These are phyloP conservation scores for Phenganax marumi DNA, from an alignment of 92 coral and sea anemone genomes.

Conservation along the genomic window DNA sequence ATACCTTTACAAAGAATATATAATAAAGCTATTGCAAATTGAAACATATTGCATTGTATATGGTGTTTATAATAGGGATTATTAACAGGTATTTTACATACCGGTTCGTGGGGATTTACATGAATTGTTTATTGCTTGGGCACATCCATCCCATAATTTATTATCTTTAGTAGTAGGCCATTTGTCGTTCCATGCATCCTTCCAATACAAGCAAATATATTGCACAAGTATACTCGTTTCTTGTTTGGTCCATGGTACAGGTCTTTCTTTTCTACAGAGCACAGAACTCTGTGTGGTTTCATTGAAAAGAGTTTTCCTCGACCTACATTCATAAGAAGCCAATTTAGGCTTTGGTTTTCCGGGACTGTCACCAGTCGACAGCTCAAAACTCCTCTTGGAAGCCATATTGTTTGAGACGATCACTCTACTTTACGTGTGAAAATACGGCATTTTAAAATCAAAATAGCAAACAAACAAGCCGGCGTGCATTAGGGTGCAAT, in stretches of 20 bases:
- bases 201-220: slow-evolving; percentile 59
- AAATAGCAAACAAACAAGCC: not conserved
- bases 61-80: not conserved
- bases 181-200: slow-evolving; percentile 49
- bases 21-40: not conserved
- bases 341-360: slow-evolving; percentile 45
- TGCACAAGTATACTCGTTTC: slow-evolving; percentile 56
- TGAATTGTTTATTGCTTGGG: slow-evolving; percentile 54
- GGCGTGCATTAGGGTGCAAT: slow-evolving; percentile 10
- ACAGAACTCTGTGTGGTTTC: slow-evolving; percentile 7
- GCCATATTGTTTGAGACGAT: slow-evolving; percentile 38
- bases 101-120: slow-evolving; percentile 62
- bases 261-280: not conserved
- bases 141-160: slow-evolving; percentile 56
- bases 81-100: slow-evolving; percentile 1
- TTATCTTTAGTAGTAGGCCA: slow-evolving; percentile 59
- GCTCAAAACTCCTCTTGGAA: slow-evolving; percentile 43
- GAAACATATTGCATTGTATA: not conserved
- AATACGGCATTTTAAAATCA: not conserved
- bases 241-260: slow-evolving; percentile 38
- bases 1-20: not conserved
- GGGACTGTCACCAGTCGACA: slow-evolving; percentile 48
- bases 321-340: slow-evolving; percentile 19
- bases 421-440: not conserved
- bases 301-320: slow-evolving; percentile 13